Percentiles rank a stretch among this genome's conserved stretches.
Evolutionary conservation across 2,797 vertebrate genomes (phyloP).

Genomic region (Eulemur rubriventer): DNA sequence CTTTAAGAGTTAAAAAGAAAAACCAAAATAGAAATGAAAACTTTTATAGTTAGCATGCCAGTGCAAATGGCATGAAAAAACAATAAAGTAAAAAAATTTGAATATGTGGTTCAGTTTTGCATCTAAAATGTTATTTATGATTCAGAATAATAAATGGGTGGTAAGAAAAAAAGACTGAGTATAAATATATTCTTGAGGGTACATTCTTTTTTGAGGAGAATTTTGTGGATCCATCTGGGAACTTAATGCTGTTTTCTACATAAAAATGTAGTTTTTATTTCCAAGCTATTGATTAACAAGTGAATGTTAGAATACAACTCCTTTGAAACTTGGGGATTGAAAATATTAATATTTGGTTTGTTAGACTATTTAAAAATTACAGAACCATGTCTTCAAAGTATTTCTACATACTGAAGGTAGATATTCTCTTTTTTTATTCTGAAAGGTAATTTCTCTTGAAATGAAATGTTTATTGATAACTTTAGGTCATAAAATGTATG

Average conservation of each 20-base stretch:
- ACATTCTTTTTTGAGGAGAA: neutral
- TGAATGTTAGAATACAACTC: neutral
- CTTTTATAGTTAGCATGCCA: neutral
- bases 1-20: neutral
- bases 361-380: conserved; percentile 10
- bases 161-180: neutral
- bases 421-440: neutral
- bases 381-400: neutral
- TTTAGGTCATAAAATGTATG: neutral
- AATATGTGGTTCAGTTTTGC: neutral
- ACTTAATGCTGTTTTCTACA: neutral
- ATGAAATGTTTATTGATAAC: neutral
- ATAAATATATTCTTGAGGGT: neutral
- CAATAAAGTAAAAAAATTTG: neutral
- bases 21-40: neutral
- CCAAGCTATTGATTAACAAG: neutral
- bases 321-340: neutral
- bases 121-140: neutral
- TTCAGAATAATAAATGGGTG: neutral
- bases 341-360: neutral
- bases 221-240: neutral
- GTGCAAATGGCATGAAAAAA: neutral
- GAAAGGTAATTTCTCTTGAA: neutral
- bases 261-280: conserved; percentile 1
- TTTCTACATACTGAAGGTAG: neutral